phyloP scores from a whole-genome alignment of 2,888 invertebrate genomes.

The Melolontha melolontha region DNA sequence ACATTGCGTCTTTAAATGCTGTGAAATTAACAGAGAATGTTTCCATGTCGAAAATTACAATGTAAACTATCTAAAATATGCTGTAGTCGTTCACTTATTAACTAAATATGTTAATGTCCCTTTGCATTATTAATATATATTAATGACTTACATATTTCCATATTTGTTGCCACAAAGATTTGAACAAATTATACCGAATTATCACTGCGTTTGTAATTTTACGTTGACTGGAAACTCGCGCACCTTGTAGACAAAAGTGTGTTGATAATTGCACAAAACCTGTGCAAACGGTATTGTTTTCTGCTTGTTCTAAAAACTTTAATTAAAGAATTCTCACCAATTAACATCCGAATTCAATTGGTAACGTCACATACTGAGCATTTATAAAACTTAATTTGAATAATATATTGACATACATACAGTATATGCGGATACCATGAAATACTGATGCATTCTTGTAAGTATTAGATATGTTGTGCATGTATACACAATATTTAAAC shows the following conservation, averaged over 20 bases:
- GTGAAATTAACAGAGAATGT: too few relatives aligned
- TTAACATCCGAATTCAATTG: conserved; percentile 7
- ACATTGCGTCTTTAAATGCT: too few relatives aligned
- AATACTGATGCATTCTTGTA: background rate
- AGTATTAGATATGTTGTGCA: background rate
- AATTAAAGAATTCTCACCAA: background rate
- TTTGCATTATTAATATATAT: too few relatives aligned
- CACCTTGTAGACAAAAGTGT: background rate
- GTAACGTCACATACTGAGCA: background rate
- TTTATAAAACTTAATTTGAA: background rate
- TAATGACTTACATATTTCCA: too few relatives aligned
- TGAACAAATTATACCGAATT: background rate
- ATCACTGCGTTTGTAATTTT: background rate
- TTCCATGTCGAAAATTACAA: too few relatives aligned
- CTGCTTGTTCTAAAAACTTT: conserved; percentile 14
- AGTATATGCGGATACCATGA: background rate
- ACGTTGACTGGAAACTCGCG: too few relatives aligned
- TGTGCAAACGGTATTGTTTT: conserved; percentile 1
- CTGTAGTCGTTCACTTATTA: too few relatives aligned
- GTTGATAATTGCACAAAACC: background rate
- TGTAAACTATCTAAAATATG: too few relatives aligned
- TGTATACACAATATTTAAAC: too few relatives aligned
- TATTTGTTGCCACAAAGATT: background rate
- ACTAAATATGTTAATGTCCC: too few relatives aligned
- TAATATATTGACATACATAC: background rate